Conservation (phyloP, 2,888 invertebrate genomes). For the Cylindroiulus punctatus region DNA sequence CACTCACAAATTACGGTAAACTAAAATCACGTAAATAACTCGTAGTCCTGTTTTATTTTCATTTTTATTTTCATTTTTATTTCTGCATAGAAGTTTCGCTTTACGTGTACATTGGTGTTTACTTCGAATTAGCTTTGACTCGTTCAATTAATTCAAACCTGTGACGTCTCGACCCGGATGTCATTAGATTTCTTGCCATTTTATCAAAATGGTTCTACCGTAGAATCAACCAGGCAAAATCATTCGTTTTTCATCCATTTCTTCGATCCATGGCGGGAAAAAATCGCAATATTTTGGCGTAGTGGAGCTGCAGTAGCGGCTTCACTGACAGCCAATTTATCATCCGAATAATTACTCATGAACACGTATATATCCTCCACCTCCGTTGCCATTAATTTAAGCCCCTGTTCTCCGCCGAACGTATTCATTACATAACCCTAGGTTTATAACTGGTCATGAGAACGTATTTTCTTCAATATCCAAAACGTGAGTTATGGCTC, state of each 20-base stretch:
- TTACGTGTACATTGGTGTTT: too few species aligned
- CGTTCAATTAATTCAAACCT: too few species aligned
- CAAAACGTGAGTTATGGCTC: not conserved
- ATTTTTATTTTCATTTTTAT: too few species aligned
- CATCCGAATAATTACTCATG: not conserved
- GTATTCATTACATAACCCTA: not conserved
- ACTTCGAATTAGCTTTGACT: too few species aligned
- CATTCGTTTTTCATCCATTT: not conserved
- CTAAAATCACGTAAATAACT: too few species aligned
- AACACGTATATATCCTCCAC: not conserved
- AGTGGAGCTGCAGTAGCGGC: not conserved
- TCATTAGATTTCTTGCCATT: too few species aligned
- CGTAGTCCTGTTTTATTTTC: too few species aligned
- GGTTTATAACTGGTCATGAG: not conserved
- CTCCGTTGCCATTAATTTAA: slow-evolving; percentile 7
- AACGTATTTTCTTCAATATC: not conserved
- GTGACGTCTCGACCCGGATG: not conserved
- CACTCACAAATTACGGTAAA: too few species aligned
- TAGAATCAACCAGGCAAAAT: too few species aligned
- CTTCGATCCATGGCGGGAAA: not conserved
- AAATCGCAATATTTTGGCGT: not conserved
- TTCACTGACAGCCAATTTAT: slow-evolving; percentile 29
- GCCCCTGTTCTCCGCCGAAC: not conserved
- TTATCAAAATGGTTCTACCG: too few species aligned
- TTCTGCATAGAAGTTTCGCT: too few species aligned